These are phyloP conservation scores for Salarias fasciatus DNA, from an alignment of 2,797 vertebrate genomes.

Conservation along the genomic window DNA sequence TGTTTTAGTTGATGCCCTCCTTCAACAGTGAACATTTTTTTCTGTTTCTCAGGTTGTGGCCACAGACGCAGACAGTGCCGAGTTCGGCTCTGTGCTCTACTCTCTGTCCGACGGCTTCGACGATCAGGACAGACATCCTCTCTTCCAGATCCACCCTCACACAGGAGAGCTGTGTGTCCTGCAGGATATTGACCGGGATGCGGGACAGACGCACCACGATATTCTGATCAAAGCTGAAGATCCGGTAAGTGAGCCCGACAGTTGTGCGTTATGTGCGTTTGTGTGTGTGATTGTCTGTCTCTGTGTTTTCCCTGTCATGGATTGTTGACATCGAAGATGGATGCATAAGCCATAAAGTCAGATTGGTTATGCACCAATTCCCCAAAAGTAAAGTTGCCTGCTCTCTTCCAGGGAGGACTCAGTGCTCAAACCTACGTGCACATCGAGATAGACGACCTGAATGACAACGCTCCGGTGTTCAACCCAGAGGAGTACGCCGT, in stretches of 20 bases:
- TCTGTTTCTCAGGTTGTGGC: slow-evolving; percentile 84
- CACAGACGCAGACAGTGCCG: slow-evolving; percentile 86
- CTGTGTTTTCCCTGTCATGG: too few relatives aligned
- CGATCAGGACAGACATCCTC: slow-evolving; percentile 80
- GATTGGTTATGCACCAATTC: too few relatives aligned
- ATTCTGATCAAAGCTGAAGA: slow-evolving; percentile 92
- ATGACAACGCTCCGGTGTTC: slow-evolving; percentile 91
- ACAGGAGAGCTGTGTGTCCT: slow-evolving; percentile 89
- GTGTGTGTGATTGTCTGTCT: too few relatives aligned
- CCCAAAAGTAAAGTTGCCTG: not conserved
- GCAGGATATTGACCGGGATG: slow-evolving; percentile 90
- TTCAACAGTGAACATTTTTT: too few relatives aligned
- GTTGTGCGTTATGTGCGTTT: too few relatives aligned
- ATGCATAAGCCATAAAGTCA: not conserved
- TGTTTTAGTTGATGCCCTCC: too few relatives aligned
- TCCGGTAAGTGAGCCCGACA: slow-evolving; percentile 81
- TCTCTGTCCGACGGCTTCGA: slow-evolving; percentile 88
- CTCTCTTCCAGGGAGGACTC: slow-evolving; percentile 86
- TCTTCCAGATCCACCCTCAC: slow-evolving; percentile 84
- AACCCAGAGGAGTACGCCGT: slow-evolving; percentile 83
- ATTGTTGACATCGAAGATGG: too few relatives aligned
- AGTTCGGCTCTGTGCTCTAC: slow-evolving; percentile 86
- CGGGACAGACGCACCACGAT: slow-evolving; percentile 83
- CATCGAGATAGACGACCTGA: slow-evolving; percentile 91
- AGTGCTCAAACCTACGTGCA: slow-evolving; percentile 91